Conservation (phyloP, 2,113 vertebrate genomes). For the Paraplagusia blochii region DNA sequence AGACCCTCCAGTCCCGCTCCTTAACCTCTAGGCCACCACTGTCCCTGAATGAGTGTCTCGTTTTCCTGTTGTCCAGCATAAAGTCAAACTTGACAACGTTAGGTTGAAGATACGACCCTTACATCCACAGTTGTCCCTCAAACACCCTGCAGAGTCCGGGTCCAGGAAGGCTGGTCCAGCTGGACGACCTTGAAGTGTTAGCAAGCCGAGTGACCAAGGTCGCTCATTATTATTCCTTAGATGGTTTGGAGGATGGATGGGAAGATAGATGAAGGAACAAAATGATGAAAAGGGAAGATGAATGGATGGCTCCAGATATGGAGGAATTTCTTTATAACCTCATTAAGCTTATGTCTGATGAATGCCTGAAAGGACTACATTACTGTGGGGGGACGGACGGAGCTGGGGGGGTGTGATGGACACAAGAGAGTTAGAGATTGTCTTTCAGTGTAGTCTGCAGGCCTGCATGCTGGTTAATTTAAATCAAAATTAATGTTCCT, state of each 20-base stretch:
- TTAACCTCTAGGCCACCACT: too few species aligned
- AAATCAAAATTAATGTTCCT: too few species aligned
- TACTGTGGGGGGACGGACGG: too few species aligned
- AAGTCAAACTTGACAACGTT: neutral
- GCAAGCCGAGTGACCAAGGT: slow-evolving; percentile 46
- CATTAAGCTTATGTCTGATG: slow-evolving; percentile 58
- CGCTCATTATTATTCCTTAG: slow-evolving; percentile 53
- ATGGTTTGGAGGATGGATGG: slow-evolving; percentile 27
- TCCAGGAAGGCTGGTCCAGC: slow-evolving; percentile 28
- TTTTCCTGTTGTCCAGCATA: too few species aligned
- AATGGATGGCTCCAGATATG: slow-evolving; percentile 40
- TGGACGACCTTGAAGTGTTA: slow-evolving; percentile 57
- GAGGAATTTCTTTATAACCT: slow-evolving; percentile 55
- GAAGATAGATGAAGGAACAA: slow-evolving; percentile 48
- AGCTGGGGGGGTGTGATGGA: slow-evolving; percentile 44
- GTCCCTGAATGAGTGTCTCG: too few species aligned
- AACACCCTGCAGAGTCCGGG: slow-evolving; percentile 20
- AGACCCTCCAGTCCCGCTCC: too few species aligned
- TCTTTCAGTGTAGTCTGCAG: slow-evolving; percentile 25
- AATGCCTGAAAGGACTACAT: slow-evolving; percentile 57
- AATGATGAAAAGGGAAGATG: slow-evolving; percentile 60
- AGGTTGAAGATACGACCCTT: neutral
- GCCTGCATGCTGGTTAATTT: slow-evolving; percentile 31
- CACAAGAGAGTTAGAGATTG: slow-evolving; percentile 32
- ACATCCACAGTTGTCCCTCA: slow-evolving; percentile 17